These are phyloP conservation scores for Bombus affinis DNA, from an alignment of 1,140 invertebrate species.

Conservation along the genomic window DNA sequence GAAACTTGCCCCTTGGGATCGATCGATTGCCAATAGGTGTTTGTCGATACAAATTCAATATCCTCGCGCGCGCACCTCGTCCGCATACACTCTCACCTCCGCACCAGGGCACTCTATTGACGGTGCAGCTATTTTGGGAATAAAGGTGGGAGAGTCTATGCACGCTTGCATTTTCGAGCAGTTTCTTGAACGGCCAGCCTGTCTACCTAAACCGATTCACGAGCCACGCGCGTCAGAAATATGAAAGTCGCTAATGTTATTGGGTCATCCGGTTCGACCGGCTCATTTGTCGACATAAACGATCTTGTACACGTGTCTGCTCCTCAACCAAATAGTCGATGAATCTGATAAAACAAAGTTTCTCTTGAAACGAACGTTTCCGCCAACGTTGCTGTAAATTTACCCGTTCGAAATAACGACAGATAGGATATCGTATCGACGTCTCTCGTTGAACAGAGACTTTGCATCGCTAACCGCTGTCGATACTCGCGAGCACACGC, in stretches of 20 bases:
- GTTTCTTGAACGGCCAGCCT: background rate
- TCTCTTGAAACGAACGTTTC: background rate
- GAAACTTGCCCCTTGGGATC: slow-evolving; percentile 41
- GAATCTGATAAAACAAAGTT: background rate
- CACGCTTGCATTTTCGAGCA: slow-evolving; percentile 23
- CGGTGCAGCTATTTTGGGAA: slow-evolving; percentile 45
- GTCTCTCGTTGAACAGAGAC: background rate
- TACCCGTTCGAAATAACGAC: slow-evolving; percentile 17
- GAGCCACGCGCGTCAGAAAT: background rate
- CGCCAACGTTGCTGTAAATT: background rate
- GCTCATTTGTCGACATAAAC: background rate
- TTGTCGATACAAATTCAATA: slow-evolving; percentile 66
- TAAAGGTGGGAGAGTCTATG: slow-evolving; percentile 33
- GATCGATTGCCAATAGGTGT: slow-evolving; percentile 55
- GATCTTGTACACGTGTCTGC: background rate
- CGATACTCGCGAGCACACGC: slow-evolving; percentile 5
- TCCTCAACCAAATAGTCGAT: background rate
- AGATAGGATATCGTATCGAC: background rate
- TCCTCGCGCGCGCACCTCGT: background rate
- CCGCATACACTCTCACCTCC: slow-evolving; percentile 10
- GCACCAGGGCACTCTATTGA: background rate
- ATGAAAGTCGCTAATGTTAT: slow-evolving; percentile 40
- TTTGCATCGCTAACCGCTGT: background rate
- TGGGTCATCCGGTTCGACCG: background rate
- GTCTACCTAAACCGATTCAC: background rate